Evolutionary conservation across 1,140 invertebrate genomes (phyloP).

Genomic region (Drosophila carrolli): DNA sequence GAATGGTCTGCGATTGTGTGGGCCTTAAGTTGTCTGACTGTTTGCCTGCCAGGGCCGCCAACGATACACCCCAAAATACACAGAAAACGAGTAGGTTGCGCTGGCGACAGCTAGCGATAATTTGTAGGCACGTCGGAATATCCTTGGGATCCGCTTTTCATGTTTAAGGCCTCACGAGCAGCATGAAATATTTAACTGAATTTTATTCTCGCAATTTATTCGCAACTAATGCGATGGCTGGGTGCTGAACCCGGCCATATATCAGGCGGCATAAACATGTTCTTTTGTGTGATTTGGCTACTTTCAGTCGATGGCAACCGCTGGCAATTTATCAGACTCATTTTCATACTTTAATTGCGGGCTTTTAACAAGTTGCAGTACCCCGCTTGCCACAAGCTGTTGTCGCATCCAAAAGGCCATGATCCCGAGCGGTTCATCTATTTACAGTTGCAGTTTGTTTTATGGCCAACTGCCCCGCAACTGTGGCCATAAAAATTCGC

Average conservation of each 20-base stretch:
- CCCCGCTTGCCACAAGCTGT: constrained; percentile 54
- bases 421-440: constrained; percentile 48
- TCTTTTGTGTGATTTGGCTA: constrained; percentile 65
- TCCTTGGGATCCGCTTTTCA: constrained; percentile 52
- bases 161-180: constrained; percentile 40
- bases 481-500: constrained; percentile 62
- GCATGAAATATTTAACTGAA: constrained; percentile 75
- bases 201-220: constrained; percentile 74
- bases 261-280: constrained; percentile 61
- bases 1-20: constrained; percentile 23
- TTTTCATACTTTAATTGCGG: constrained; percentile 61
- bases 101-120: constrained; percentile 58
- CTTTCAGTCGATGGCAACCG: constrained; percentile 28
- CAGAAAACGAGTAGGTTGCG: constrained; percentile 36
- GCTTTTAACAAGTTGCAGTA: constrained; percentile 78
- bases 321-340: constrained; percentile 52
- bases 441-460: constrained; percentile 62
- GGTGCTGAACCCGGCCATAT: constrained; percentile 38
- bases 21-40: constrained; percentile 45
- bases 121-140: constrained; percentile 67
- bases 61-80: not conserved
- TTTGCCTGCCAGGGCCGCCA: constrained; percentile 56
- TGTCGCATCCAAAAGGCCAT: constrained; percentile 54
- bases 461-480: constrained; percentile 45
- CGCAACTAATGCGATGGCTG: constrained; percentile 63